Conservation (phyloP, 1,140 invertebrate genomes). For the Cyrtorhinus lividipennis region DNA sequence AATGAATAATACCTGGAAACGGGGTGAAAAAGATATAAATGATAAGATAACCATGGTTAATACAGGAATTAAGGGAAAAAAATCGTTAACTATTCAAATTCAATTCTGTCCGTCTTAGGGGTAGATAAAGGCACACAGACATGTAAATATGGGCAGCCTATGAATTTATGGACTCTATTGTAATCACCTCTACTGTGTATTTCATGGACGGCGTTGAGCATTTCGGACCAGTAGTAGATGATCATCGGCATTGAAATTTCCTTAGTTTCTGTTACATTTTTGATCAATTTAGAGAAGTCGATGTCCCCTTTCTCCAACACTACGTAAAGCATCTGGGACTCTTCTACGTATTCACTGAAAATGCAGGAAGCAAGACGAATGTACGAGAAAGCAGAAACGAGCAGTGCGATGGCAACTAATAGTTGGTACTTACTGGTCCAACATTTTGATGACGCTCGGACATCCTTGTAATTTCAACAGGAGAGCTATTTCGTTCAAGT, state of each 20-base stretch:
- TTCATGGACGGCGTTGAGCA: conserved; percentile 78
- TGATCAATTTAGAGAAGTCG: conserved; percentile 68
- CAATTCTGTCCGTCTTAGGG: no score
- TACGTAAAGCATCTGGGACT: conserved; percentile 54
- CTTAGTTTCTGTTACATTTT: conserved; percentile 39
- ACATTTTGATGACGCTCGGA: conserved; percentile 67
- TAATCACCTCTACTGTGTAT: conserved; percentile 80
- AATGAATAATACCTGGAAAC: conserved; percentile 78
- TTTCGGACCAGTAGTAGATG: conserved; percentile 85
- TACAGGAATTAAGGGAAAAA: conserved; percentile 11
- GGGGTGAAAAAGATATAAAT: no score
- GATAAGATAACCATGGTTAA: no score
- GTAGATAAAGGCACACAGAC: no score
- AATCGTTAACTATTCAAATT: no score
- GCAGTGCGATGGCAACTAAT: neutral
- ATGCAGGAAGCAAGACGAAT: no score
- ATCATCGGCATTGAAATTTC: conserved; percentile 47
- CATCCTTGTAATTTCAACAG: conserved; percentile 71
- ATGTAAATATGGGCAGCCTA: no score
- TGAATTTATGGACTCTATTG: no score
- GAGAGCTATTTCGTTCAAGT: conserved; percentile 79
- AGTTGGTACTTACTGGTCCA: conserved; percentile 71
- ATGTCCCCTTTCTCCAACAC: conserved; percentile 88
- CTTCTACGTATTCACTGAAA: conserved; percentile 38
- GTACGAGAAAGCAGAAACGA: no score